phyloP scores from a whole-genome alignment of 2,888 invertebrate genomes.

The Drosophila cracens region DNA sequence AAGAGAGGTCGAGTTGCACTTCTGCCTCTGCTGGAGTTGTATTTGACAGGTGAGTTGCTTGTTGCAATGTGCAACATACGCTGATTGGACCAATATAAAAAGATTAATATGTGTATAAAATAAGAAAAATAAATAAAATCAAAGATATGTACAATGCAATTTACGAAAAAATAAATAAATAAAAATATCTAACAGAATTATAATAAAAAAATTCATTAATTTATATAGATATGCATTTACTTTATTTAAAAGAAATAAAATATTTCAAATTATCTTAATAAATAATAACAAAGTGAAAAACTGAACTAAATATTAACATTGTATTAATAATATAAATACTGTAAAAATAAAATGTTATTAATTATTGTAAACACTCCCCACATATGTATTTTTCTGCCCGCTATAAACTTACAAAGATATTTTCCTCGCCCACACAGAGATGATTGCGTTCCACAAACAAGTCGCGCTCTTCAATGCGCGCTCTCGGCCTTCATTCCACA shows the following conservation, averaged over 20 bases:
- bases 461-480: neutral
- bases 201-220: neutral
- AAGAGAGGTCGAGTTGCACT: neutral
- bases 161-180: neutral
- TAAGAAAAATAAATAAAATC: neutral
- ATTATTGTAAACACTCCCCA: neutral
- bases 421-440: neutral
- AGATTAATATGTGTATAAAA: neutral
- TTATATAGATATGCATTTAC: neutral
- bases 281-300: neutral
- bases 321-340: no score
- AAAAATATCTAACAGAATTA: neutral
- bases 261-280: neutral
- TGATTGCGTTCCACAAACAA: conserved; percentile 40
- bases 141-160: neutral
- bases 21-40: neutral
- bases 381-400: neutral
- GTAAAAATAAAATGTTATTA: neutral
- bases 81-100: neutral
- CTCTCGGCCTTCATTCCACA: neutral
- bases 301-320: neutral
- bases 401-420: neutral
- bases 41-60: conserved; percentile 25
- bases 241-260: neutral
- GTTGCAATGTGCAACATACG: neutral